Conservation (phyloP, 2,888 invertebrate species). For the Chrysolina haemoptera region DNA sequence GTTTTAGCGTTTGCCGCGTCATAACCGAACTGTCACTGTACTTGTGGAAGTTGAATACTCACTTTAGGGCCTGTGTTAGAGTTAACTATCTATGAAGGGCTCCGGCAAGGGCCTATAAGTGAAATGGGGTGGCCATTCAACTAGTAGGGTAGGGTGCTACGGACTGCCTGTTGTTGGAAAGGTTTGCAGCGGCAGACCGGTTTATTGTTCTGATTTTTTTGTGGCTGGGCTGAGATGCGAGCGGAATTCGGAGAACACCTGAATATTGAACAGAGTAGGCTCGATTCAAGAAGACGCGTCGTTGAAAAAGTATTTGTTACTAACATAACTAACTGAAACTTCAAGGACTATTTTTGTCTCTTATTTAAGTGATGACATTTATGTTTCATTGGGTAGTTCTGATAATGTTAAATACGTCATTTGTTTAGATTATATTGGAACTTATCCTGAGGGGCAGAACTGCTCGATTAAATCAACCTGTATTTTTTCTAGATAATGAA, state of each 20-base stretch:
- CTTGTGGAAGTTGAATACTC: conserved; percentile 18
- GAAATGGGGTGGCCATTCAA: conserved; percentile 27
- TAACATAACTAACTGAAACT: too few relatives aligned
- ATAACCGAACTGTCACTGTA: conserved; percentile 23
- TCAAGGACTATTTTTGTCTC: too few relatives aligned
- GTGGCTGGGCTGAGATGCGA: background rate
- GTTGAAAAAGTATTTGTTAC: too few relatives aligned
- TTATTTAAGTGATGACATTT: too few relatives aligned
- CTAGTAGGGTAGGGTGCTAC: conserved; percentile 20
- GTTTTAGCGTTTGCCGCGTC: conserved; percentile 19
- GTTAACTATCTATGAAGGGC: conserved; percentile 25
- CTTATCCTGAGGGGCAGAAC: too few relatives aligned
- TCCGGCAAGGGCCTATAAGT: conserved; percentile 11
- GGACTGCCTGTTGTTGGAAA: conserved; percentile 5
- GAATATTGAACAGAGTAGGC: background rate
- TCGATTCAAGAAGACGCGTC: too few relatives aligned
- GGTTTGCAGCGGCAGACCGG: conserved; percentile 1
- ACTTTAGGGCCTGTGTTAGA: conserved; percentile 23
- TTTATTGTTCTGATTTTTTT: conserved; percentile 19
- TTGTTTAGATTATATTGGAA: too few relatives aligned
- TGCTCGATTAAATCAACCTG: too few relatives aligned
- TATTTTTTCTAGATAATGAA: too few relatives aligned
- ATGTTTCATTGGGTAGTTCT: too few relatives aligned
- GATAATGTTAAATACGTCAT: too few relatives aligned
- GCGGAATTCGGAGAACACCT: conserved; percentile 8